Evolutionary conservation across 64 coral and sea anemone genomes (phyloP).

Genomic region (Porites australiensis): DNA sequence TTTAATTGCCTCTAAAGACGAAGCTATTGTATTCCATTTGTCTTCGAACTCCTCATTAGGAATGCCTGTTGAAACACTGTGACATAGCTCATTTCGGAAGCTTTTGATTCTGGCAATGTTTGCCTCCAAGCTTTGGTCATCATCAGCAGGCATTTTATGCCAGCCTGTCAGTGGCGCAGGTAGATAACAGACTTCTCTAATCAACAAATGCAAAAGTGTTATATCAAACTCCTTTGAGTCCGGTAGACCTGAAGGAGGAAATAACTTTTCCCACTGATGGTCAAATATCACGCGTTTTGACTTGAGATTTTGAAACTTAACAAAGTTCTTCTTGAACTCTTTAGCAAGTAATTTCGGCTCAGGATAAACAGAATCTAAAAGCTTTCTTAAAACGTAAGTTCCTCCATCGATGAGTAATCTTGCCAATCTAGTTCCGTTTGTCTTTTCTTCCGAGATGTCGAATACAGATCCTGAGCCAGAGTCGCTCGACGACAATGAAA

Average conservation of each 20-base stretch:
- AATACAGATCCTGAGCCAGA: not conserved
- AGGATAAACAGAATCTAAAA: not conserved
- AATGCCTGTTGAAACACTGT: slow-evolving; percentile 4
- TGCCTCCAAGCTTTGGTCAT: slow-evolving; percentile 37
- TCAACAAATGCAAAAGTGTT: slow-evolving; percentile 57
- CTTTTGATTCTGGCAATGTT: slow-evolving; percentile 48
- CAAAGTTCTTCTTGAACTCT: not conserved
- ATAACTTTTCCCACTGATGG: slow-evolving; percentile 62
- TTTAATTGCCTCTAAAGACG: slow-evolving; percentile 13
- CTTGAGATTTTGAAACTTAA: not conserved
- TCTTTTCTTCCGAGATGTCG: slow-evolving; percentile 16
- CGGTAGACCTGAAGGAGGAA: slow-evolving; percentile 34
- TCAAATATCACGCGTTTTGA: slow-evolving; percentile 1
- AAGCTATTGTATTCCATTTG: slow-evolving; percentile 20
- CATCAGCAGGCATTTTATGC: slow-evolving; percentile 45
- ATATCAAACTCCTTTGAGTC: slow-evolving; percentile 59
- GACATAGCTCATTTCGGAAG: slow-evolving; percentile 59
- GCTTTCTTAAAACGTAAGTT: slow-evolving; percentile 31
- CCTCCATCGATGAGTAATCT: slow-evolving; percentile 50
- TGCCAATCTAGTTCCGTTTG: slow-evolving; percentile 39
- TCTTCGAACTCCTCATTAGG: slow-evolving; percentile 20
- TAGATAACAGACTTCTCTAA: slow-evolving; percentile 31
- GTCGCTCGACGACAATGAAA: too few relatives aligned
- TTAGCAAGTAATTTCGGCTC: not conserved
- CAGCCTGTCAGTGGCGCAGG: slow-evolving; percentile 47